Conservation (phyloP, 2,113 vertebrate genomes). For the Ciconia boyciana region DNA sequence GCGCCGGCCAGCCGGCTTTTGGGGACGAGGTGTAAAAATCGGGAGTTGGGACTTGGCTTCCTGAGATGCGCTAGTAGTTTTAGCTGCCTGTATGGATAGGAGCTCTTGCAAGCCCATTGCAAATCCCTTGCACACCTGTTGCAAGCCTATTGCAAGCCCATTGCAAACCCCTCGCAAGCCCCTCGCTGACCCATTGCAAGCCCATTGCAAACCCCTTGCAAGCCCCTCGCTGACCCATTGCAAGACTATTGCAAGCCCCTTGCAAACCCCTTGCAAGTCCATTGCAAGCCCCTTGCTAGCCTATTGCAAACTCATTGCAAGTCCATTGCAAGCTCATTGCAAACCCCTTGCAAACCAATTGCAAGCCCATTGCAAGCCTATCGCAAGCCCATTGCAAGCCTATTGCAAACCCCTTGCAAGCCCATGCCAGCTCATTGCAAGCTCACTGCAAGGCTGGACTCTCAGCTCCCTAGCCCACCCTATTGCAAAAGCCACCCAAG, state of each 20-base stretch:
- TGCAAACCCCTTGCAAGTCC: background rate
- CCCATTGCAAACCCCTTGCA: rapidly evolving
- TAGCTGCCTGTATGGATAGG: rapidly evolving
- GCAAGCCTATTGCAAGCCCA: rapidly evolving
- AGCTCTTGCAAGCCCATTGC: background rate
- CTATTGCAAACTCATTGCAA: background rate
- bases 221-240: too few relatives aligned
- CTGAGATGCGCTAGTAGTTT: rapidly evolving
- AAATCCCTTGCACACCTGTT: rapidly evolving
- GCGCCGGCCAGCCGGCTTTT: rapidly evolving
- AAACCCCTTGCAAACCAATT: rapidly evolving
- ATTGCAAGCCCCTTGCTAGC: background rate
- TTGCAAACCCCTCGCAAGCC: background rate
- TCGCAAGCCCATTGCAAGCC: background rate
- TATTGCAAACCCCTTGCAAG: rapidly evolving
- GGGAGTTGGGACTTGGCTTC: background rate
- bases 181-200: rapidly evolving
- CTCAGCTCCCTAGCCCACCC: rapidly evolving
- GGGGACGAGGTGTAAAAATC: rapidly evolving
- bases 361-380: background rate
- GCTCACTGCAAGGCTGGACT: rapidly evolving
- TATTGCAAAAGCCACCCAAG: background rate
- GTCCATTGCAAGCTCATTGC: rapidly evolving
- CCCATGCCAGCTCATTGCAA: background rate
- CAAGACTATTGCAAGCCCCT: background rate